Percentiles rank a stretch among this genome's conserved stretches.
Conservation (phyloP, 2,888 invertebrate genomes). For the Hetaerina titia region DNA sequence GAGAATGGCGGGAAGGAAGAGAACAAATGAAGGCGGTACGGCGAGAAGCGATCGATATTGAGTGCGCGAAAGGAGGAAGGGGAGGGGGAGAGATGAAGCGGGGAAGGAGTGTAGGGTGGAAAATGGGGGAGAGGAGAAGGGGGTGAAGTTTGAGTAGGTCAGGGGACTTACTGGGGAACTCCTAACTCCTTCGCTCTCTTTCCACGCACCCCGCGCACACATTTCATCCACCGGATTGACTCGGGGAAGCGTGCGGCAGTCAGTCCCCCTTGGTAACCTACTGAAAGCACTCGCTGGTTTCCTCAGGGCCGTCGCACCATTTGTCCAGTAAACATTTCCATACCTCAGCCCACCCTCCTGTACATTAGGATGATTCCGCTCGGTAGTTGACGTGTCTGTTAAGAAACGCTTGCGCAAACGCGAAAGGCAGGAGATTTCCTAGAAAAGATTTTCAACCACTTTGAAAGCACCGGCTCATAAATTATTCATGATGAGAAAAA, state of each 20-base stretch:
- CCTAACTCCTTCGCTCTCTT: background rate
- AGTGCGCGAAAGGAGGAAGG: background rate
- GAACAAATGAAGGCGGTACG: slow-evolving; percentile 14
- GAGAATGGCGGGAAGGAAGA: background rate
- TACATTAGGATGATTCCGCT: too few relatives aligned
- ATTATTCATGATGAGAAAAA: too few relatives aligned
- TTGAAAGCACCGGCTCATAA: too few relatives aligned
- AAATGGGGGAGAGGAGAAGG: too few relatives aligned
- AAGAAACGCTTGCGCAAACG: too few relatives aligned
- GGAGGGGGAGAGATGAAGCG: too few relatives aligned
- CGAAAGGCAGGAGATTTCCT: too few relatives aligned
- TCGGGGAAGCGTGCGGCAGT: background rate
- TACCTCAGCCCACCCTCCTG: background rate
- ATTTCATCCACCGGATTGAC: background rate
- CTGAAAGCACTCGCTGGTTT: background rate
- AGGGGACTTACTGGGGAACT: background rate
- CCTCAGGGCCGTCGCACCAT: background rate
- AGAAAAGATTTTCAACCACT: too few relatives aligned
- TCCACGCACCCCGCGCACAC: background rate
- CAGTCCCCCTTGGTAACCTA: background rate
- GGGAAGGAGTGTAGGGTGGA: too few relatives aligned
- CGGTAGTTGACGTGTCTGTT: too few relatives aligned
- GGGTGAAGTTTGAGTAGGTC: background rate
- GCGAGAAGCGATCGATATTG: background rate
- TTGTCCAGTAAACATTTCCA: background rate